Conservation (phyloP, 1,140 invertebrate genomes). For the Microplitis mediator region DNA sequence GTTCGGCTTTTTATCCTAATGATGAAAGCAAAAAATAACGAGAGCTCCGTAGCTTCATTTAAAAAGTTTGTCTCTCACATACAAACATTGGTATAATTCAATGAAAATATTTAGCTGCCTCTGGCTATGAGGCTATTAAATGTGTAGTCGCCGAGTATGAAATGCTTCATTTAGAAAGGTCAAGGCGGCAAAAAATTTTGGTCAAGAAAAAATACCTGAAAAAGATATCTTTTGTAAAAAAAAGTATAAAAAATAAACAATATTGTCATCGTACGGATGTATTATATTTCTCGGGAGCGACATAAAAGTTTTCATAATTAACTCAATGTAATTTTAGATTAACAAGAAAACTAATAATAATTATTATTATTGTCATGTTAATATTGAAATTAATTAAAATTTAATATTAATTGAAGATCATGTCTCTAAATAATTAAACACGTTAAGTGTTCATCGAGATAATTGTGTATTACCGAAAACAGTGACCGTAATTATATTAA, state of each 20-base stretch:
- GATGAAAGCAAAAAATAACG: background rate
- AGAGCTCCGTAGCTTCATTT: background rate
- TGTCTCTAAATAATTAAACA: no score
- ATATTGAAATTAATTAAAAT: no score
- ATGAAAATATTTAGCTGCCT: background rate
- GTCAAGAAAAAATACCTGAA: background rate
- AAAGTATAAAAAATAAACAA: background rate
- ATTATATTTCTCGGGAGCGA: no score
- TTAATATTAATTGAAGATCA: no score
- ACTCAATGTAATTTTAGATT: no score
- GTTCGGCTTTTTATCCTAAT: background rate
- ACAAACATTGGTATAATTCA: background rate
- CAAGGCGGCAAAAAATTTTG: background rate
- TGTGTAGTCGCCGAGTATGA: background rate
- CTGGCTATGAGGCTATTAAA: background rate
- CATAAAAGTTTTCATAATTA: no score
- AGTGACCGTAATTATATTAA: no score
- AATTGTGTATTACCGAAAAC: no score
- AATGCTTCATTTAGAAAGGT: background rate
- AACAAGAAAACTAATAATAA: no score
- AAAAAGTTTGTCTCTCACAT: background rate
- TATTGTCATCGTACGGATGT: no score
- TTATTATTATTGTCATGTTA: no score
- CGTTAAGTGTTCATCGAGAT: no score
- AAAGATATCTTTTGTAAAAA: background rate